Percentiles rank a stretch among this genome's conserved stretches.
Evolutionary conservation across 2,888 invertebrate genomes (phyloP).

Genomic region (Apotomis betuletana): DNA sequence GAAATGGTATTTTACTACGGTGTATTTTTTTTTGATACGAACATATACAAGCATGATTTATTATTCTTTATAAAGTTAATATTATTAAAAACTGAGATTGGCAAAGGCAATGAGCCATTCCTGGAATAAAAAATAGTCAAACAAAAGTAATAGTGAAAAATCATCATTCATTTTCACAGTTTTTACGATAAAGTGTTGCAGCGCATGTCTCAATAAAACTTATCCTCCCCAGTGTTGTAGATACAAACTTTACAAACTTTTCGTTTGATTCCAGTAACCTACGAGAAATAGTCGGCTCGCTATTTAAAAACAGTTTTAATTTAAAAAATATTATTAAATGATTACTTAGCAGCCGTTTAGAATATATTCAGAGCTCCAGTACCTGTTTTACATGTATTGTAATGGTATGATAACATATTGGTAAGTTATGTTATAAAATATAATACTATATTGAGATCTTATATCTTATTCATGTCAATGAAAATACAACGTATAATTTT

Average conservation of each 20-base stretch:
- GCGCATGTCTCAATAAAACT: slow-evolving; percentile 8
- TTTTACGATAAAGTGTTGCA: slow-evolving; percentile 11
- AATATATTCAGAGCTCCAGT: background rate
- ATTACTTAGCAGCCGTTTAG: background rate
- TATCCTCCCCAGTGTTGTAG: background rate
- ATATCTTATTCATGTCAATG: background rate
- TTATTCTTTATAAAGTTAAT: too few species aligned
- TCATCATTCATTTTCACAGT: background rate
- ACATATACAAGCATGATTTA: too few species aligned
- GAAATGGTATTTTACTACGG: too few species aligned
- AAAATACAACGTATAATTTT: background rate
- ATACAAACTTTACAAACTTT: background rate
- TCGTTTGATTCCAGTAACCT: background rate
- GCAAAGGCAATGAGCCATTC: too few species aligned
- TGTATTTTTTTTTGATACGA: too few species aligned
- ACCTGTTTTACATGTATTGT: background rate
- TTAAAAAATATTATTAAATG: slow-evolving; percentile 4
- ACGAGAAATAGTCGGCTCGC: slow-evolving; percentile 5
- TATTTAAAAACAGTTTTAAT: slow-evolving; percentile 10
- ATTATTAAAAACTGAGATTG: too few species aligned
- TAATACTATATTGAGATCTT: background rate
- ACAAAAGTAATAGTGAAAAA: background rate
- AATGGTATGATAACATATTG: background rate
- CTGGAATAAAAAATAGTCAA: too few species aligned
- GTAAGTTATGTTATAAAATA: slow-evolving; percentile 4